A percentile compares a stretch with the other conserved stretches of the same genome.
These are phyloP conservation scores for Hirtodrosophila cameraria DNA, from an alignment of 2,888 invertebrate genomes.

Conservation along the genomic window DNA sequence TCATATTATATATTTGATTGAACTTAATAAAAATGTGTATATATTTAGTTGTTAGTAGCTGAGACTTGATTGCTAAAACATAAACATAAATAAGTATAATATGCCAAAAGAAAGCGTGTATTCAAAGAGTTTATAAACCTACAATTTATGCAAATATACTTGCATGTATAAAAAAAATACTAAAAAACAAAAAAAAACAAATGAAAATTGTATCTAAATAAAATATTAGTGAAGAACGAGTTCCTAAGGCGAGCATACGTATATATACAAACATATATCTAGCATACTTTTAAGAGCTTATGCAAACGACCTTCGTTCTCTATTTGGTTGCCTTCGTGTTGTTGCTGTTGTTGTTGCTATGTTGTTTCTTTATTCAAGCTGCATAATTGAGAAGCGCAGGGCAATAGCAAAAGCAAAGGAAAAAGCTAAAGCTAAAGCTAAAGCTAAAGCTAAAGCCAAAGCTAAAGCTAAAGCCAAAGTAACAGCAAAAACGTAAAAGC, in stretches of 20 bases:
- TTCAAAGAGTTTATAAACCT: too few species aligned
- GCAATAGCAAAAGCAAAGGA: conserved; percentile 26
- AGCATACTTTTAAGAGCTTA: conserved; percentile 64
- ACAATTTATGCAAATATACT: too few species aligned
- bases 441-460: too few species aligned
- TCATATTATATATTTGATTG: too few species aligned
- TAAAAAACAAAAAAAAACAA: too few species aligned
- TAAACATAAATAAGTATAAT: conserved; percentile 27
- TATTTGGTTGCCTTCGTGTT: conserved; percentile 24
- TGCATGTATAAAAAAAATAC: too few species aligned
- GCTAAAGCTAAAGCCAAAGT: too few species aligned
- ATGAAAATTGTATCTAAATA: not conserved
- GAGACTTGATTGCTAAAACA: conserved; percentile 14
- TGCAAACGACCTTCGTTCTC: conserved; percentile 65
- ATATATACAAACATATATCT: conserved; percentile 25
- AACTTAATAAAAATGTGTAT: not conserved
- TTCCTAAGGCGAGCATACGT: conserved; percentile 6
- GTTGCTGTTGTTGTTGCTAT: conserved; percentile 19
- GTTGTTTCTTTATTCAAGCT: conserved; percentile 56
- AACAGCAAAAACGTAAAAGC: conserved; percentile 23
- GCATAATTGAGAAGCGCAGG: conserved; percentile 66
- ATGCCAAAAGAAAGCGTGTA: conserved; percentile 1
- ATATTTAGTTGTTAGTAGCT: conserved; percentile 5
- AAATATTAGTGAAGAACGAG: not conserved
- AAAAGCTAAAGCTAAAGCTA: too few species aligned